Percentiles rank a stretch among this genome's conserved stretches.
phyloP scores from a whole-genome alignment of 2,888 invertebrate genomes.

The Tortrix viridana region DNA sequence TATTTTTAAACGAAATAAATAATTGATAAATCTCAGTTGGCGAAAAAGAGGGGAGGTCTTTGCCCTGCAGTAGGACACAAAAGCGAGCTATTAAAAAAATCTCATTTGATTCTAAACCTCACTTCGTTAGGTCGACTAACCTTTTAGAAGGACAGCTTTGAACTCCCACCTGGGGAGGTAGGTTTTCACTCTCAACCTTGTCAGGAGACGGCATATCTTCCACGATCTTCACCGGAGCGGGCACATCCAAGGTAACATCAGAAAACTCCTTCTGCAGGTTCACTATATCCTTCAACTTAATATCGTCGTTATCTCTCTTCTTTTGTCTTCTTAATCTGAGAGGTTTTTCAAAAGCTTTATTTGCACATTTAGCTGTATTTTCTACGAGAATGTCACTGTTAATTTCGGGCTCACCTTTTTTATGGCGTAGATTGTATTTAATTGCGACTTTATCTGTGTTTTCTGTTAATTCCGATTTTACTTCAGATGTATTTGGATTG shows the following conservation, averaged over 20 bases:
- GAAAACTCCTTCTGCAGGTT: conserved; percentile 71
- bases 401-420: conserved; percentile 40
- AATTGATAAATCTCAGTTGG: too few species aligned
- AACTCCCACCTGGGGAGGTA: conserved; percentile 56
- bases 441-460: conserved; percentile 40
- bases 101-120: too few species aligned
- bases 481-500: conserved; percentile 2
- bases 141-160: conserved; percentile 76
- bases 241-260: conserved; percentile 68
- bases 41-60: too few species aligned
- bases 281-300: conserved; percentile 66
- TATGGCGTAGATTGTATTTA: conserved; percentile 67
- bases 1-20: too few species aligned
- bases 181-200: conserved; percentile 59
- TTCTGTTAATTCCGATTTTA: conserved; percentile 25
- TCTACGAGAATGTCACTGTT: conserved; percentile 47
- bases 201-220: conserved; percentile 72
- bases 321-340: conserved; percentile 61
- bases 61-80: too few species aligned
- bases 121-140: conserved; percentile 49
- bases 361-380: conserved; percentile 53
- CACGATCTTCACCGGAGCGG: conserved; percentile 54
- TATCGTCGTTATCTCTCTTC: conserved; percentile 49
- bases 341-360: conserved; percentile 51
- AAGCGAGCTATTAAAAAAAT: too few species aligned